These are phyloP conservation scores for Holothuria leucospilota DNA, from an alignment of 53 echinoderm and acorn worm species.

Conservation along the genomic window DNA sequence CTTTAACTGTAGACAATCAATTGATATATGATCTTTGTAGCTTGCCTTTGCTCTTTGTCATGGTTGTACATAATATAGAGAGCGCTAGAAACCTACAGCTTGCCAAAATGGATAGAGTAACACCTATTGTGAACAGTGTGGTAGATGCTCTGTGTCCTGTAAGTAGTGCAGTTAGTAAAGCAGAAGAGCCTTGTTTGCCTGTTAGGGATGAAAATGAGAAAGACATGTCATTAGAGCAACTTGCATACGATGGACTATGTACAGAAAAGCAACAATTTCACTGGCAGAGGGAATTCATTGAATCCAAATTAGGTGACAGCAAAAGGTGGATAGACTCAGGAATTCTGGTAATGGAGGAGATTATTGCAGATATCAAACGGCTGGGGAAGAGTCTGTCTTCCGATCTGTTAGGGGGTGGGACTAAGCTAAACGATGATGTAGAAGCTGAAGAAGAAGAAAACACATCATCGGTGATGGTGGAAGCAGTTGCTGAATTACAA, in stretches of 20 bases:
- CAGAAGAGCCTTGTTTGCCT: too few species aligned
- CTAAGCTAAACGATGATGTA: too few species aligned
- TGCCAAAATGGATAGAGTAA: not conserved
- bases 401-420: too few species aligned
- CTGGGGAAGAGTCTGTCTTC: too few species aligned
- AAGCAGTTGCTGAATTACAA: too few species aligned
- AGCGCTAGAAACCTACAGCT: not conserved
- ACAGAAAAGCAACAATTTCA: constrained; percentile 7
- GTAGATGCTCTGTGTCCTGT: not conserved
- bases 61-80: constrained; percentile 3
- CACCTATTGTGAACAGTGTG: not conserved
- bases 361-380: too few species aligned
- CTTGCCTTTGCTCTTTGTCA: not conserved
- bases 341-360: constrained; percentile 9
- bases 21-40: constrained; percentile 7
- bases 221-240: constrained; percentile 11
- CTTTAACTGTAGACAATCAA: not conserved
- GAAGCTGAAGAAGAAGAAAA: too few species aligned
- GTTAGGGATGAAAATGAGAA: too few species aligned
- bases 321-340: constrained; percentile 26
- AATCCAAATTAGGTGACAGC: not conserved
- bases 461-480: too few species aligned
- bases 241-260: constrained; percentile 18
- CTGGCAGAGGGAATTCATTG: constrained; percentile 6
- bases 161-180: too few species aligned